Evolutionary conservation across 2,113 vertebrate genomes (phyloP), one percentile per base, ranked within the genome.

Genomic region (Nannobrachium achirus): DNA sequence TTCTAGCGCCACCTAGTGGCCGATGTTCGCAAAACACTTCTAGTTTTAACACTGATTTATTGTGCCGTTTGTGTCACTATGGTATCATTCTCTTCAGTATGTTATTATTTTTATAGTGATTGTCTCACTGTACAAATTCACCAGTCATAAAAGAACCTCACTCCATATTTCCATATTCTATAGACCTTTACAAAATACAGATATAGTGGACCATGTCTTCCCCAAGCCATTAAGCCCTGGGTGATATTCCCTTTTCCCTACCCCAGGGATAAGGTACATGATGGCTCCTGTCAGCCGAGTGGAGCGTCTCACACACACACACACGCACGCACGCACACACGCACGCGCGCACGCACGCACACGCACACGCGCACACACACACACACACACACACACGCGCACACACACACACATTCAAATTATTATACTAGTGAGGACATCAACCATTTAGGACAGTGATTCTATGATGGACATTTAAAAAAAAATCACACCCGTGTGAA

Each of bases 181-280:
- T 46, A 63, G 84, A 83, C 70, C 74, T 73, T 79, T 55, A 55
- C 64, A 65, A 50, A 75, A 63, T 25, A 60, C 63, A 76, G 58
- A 63, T 66, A 79, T 60, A 39, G 67, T 72, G 76, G 83, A 75
- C 72, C 66, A 69, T 86, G 81, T 85, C 78, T 74, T 88, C 85
- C 63, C 76, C 81, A 76, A 80, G 78, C 87, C 87, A 90, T 91
- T 92, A 89, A 83, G 73, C 81, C 85, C 88, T 79, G 63, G 79
- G 74, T 81, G 74, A 79, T 75, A 52, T 60, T 72, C 80, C 65
- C 38, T 57, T 61, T 20, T 56, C 60, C 50, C 55, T 52, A 4
- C 62, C 85, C 73, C 79, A 61, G 75, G 59, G 76, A 80, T 25
- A 4, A 4, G 2, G 1, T 1, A 25, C 20, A 83, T 79, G 78